Evolutionary conservation across 2,797 vertebrate species (phyloP).

Genomic region (Oceanodroma leucorhoa): DNA sequence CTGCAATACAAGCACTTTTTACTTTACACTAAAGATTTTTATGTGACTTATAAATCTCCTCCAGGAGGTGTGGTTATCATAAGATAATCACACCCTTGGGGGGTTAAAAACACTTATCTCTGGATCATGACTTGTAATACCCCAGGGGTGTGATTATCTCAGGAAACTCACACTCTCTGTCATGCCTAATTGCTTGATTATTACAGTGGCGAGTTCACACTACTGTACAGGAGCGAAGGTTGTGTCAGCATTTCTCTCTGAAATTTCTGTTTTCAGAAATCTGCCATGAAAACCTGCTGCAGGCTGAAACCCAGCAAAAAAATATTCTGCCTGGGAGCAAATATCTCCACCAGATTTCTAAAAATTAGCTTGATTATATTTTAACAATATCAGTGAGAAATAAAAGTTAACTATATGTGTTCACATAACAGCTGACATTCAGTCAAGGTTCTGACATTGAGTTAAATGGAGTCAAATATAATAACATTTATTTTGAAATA

Average conservation of each 20-base stretch:
- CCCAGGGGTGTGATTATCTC: constrained; percentile 76
- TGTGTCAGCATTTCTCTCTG: constrained; percentile 69
- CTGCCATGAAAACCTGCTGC: constrained; percentile 24
- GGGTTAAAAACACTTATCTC: constrained; percentile 78
- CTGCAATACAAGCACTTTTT: constrained; percentile 66
- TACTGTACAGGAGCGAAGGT: constrained; percentile 28
- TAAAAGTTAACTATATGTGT: not conserved
- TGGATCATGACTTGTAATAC: constrained; percentile 73
- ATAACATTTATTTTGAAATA: not conserved
- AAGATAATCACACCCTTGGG: constrained; percentile 74
- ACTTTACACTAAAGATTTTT: constrained; percentile 59
- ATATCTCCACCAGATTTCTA: not conserved
- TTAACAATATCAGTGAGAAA: not conserved
- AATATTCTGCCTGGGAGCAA: not conserved
- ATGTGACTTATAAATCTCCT: constrained; percentile 67
- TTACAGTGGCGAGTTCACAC: constrained; percentile 66
- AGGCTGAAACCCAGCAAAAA: not conserved
- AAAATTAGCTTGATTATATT: constrained; percentile 22
- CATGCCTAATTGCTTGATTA: constrained; percentile 81
- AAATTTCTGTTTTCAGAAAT: constrained; percentile 59
- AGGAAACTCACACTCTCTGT: constrained; percentile 71
- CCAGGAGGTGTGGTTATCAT: constrained; percentile 73
- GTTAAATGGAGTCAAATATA: not conserved
- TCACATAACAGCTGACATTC: not conserved
- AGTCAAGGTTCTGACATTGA: not conserved